Evolutionary conservation across 2,113 vertebrate genomes (phyloP).

Genomic region (Oreochromis spilurus): DNA sequence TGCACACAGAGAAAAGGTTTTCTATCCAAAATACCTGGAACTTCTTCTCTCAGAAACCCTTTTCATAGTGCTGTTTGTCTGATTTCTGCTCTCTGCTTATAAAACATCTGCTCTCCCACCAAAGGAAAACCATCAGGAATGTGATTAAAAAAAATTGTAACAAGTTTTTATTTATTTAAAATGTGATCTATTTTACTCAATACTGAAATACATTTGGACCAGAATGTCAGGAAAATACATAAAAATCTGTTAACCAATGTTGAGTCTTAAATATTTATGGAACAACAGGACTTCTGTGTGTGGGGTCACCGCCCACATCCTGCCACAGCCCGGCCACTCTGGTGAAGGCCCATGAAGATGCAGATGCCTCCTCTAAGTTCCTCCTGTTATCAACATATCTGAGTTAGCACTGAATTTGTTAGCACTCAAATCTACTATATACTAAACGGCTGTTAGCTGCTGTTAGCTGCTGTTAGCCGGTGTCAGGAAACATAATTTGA

Average conservation of each 20-base stretch:
- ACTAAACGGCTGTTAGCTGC: background rate
- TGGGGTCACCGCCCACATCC: background rate
- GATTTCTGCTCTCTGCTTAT: background rate
- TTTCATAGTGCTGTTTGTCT: background rate
- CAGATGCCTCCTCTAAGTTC: background rate
- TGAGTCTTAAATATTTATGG: background rate
- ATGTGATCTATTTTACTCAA: background rate
- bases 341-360: background rate
- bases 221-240: background rate
- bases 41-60: background rate
- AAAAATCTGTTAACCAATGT: background rate
- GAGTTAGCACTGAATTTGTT: background rate
- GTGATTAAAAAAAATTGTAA: background rate
- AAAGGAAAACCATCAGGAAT: background rate
- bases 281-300: background rate
- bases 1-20: background rate
- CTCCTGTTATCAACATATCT: background rate
- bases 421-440: background rate
- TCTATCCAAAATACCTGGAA: background rate
- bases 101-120: background rate
- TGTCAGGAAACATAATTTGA: too few species aligned
- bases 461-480: too few species aligned
- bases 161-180: background rate
- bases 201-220: background rate
- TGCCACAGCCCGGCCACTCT: background rate